Percentiles rank a stretch among this genome's conserved stretches.
Evolutionary conservation across 2,113 vertebrate species (phyloP).

Genomic region (pig (Sus scrofa)): DNA sequence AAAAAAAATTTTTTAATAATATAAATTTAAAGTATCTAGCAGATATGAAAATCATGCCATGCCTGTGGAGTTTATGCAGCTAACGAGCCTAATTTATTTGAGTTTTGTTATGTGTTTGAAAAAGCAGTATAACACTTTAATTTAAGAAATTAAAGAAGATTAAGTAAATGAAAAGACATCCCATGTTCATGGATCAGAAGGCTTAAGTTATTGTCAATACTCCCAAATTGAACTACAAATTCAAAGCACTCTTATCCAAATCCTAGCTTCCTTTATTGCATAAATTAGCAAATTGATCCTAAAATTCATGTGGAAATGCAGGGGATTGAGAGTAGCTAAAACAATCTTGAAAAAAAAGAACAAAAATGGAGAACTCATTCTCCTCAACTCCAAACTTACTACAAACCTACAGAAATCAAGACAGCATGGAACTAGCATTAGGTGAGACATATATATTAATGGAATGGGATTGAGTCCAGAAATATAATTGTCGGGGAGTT

Average conservation of each 20-base stretch:
- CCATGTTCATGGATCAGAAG: background rate
- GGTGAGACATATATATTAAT: background rate
- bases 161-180: conserved; percentile 41
- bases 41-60: background rate
- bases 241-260: background rate
- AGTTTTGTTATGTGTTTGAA: conserved; percentile 27
- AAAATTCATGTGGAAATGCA: conserved; percentile 41
- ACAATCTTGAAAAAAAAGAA: background rate
- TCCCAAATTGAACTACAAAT: background rate
- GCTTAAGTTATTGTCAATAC: background rate
- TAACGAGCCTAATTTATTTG: background rate
- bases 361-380: background rate
- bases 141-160: conserved; percentile 24
- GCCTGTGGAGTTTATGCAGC: background rate
- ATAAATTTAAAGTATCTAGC: background rate
- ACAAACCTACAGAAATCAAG: conserved; percentile 14
- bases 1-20: background rate
- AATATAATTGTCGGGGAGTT: background rate
- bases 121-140: background rate
- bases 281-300: background rate
- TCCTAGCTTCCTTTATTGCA: background rate
- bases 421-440: background rate
- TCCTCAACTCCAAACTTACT: conserved; percentile 7
- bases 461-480: conserved; percentile 8
- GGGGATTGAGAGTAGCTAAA: background rate